These are phyloP conservation scores for Ladona fulva DNA, from an alignment of 1,140 invertebrate species.

Conservation along the genomic window DNA sequence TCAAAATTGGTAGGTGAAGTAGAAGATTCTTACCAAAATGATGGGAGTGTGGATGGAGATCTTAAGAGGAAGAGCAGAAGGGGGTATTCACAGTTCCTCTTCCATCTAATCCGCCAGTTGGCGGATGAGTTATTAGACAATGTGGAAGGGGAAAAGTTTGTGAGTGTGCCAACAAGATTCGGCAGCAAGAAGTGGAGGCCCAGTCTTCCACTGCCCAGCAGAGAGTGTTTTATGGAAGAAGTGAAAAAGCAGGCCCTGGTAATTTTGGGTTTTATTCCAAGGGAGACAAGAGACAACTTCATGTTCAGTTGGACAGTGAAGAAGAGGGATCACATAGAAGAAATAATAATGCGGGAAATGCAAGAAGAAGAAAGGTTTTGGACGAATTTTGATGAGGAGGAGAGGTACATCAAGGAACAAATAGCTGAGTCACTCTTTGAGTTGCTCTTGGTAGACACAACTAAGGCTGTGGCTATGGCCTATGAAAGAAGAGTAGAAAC, in stretches of 20 bases:
- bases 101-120: conserved; percentile 55
- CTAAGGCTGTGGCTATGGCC: conserved; percentile 30
- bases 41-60: not conserved
- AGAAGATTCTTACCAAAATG: not conserved
- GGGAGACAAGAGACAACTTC: conserved; percentile 43
- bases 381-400: conserved; percentile 62
- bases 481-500: not conserved
- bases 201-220: not conserved
- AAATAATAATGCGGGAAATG: conserved; percentile 55
- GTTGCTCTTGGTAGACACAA: conserved; percentile 51
- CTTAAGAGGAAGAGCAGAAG: not conserved
- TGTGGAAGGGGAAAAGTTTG: conserved; percentile 24
- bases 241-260: conserved; percentile 44
- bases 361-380: conserved; percentile 60
- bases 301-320: conserved; percentile 58
- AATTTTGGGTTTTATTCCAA: conserved; percentile 47
- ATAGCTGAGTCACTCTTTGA: conserved; percentile 54
- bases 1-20: not conserved
- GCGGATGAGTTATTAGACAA: conserved; percentile 37
- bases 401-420: conserved; percentile 56
- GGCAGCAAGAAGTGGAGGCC: not conserved
- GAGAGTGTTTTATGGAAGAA: conserved; percentile 37
- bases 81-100: conserved; percentile 43
- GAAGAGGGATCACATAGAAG: conserved; percentile 61
- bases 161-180: conserved; percentile 13